Base-by-base conservation (phyloP, 2,113 vertebrate genomes). In the Notothenia rossii region DNA sequence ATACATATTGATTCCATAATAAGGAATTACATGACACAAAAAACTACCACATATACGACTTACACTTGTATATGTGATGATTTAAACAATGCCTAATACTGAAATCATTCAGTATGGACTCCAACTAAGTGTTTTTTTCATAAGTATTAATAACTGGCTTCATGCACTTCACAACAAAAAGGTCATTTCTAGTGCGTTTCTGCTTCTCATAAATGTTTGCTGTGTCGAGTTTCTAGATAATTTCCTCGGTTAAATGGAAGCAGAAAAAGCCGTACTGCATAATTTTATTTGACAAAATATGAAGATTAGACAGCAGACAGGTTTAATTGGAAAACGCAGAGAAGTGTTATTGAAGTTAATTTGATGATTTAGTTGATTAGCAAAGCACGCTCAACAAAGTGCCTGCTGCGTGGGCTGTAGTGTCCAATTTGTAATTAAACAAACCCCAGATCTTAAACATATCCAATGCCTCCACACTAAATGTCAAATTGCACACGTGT, bases 281-380 rank as follows among this genome's bases (percentile, higher is more conserved):
- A 56, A 66, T 36, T 48, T 51, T 25, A 72, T 54, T 63, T 40
- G 55, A 74, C 46, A 10, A 22, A 40, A 66, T 22, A 48, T 22
- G 46, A 54, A 40, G 63, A 40, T 49, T 49, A 55, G 14, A 22
- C 70, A 51, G 45, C 56, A 55, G 14, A 22, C 70, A 51, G 45
- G 49, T 54, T 54, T 50, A 54, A 67, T 40, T 61, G 36, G 36
- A 48, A 67, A 74, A 61, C 2, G 7, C 33, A 33, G 53, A 65
- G 5, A 67, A 20, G 17, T 66, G 61, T 72, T 58, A 67, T 72
- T 72, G 22, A 68, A 73, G 56, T 56, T 43, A 73, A 83, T 78
- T 62, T 10, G 25, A 25, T 67, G 46, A 46, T 63, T 77, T 25
- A 55, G n/a, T 8, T 55, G 74, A 61, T 77, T 50, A 33, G 70